Evolutionary conservation across 2,113 vertebrate species (phyloP), one percentile per base, ranked within the genome.

Genomic region (Ginglymostoma cirratum): DNA sequence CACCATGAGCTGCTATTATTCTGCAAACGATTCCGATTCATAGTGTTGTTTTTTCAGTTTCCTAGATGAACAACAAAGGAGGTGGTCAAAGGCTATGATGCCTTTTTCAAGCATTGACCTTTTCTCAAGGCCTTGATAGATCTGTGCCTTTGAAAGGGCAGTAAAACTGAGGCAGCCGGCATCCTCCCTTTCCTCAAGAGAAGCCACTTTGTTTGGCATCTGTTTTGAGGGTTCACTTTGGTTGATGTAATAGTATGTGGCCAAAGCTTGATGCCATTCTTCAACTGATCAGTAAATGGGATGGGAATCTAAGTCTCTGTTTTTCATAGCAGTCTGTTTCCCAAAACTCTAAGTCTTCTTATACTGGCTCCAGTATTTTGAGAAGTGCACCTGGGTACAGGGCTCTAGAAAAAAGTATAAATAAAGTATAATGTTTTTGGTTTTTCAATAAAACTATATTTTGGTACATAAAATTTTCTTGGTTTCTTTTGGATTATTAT

Each of bases 401-500:
- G 30, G 21, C 55, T n/a, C 17, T 66, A 34, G 30, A 55, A 5
- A 19, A 52, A 52, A 52, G 12, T 48, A 55, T 52, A 52, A 92
- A n/a, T 34, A 65, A n/a, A 65, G 30, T 65, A 92, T 66, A 66
- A 38, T 87, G 7, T n/a, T 61, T 90, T 93, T 93, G 42, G 45
- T 89, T 93, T 65, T 93, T 66, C 61, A 38, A 93, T 66, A 93
- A 93, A 93, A 93, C 89, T 93, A 93, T 90, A 90, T 93, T 92
- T 93, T 92, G 89, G 34, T 92, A 92, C 14, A 19, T n/a, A 92
- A 92, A 90, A 65, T 14, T 30, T 30, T 38, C n/a, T 55, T 65
- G 34, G 14, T 69, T 21, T 92, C 65, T 34, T 90, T 90, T 67
- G 89, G 61, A 66, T 93, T 42, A 21, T 65, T 93, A 65, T 66